Conservation (phyloP, 2,797 vertebrate species). For the Coccyzus lansbergi region DNA sequence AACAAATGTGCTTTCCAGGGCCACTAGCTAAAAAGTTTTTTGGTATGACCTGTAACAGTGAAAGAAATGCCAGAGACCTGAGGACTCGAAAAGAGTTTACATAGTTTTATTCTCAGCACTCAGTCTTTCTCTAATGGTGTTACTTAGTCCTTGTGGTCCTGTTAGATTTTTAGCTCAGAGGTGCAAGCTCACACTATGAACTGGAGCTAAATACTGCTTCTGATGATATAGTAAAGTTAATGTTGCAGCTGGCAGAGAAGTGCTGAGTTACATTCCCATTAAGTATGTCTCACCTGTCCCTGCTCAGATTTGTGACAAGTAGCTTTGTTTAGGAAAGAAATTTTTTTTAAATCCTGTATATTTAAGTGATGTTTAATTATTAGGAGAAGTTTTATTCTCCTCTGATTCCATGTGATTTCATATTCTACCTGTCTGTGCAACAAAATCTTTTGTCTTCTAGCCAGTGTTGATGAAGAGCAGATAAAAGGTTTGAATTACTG, state of each 20-base stretch:
- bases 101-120: neutral
- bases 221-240: neutral
- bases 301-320: neutral
- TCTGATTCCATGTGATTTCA: neutral
- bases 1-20: neutral
- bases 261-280: neutral
- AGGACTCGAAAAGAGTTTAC: neutral
- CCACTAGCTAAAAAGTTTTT: neutral
- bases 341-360: neutral
- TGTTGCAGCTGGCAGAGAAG: neutral
- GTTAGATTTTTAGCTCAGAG: neutral
- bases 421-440: conserved; percentile 10
- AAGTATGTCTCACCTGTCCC: neutral
- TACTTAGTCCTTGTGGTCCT: neutral
- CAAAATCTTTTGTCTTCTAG: neutral
- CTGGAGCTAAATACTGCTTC: neutral
- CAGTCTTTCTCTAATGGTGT: neutral
- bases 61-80: neutral
- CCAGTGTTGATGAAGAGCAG: neutral
- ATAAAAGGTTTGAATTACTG: neutral
- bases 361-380: conserved; percentile 31
- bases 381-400: conserved; percentile 36
- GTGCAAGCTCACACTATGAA: neutral
- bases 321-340: neutral
- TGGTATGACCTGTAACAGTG: neutral